Evolutionary conservation across 2,113 vertebrate genomes (phyloP), one percentile per base, ranked within the genome.

Genomic region (Dipodomys merriami): DNA sequence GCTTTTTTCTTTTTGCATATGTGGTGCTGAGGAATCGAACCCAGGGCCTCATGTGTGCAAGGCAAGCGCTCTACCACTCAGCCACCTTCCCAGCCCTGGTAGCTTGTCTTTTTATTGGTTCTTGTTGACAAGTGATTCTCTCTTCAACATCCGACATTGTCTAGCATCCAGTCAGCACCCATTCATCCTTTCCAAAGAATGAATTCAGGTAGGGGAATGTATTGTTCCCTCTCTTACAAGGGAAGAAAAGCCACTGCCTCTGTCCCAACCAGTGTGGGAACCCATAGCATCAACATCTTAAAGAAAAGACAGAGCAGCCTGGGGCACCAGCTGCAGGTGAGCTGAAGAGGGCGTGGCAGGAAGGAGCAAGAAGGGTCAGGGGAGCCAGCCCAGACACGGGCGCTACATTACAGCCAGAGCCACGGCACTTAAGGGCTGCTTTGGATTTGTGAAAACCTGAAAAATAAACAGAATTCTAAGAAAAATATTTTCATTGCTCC

Each of bases 381-480:
- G n/a, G 1, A 19, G 25, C 57, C 39, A 35, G 67, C 44, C 74
- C 7, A 9, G 39, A 4, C 74, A 62, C 19, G 1, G 1, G 74
- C 0, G 64, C 44, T 35, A 12, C 20, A 71, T 62, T 64, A 46
- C 88, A 93, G 30, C 78, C 65, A 83, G 84, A 88, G 80, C 27
- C 91, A 33, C 0, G 2, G 64, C 57, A 30, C 65, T 29, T 49
- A 35, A 20, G 67, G 73, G 57, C 79, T 69, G 62, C 76, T 29
- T 39, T 3, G n/a, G 23, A n/a, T 78, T 84, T 91, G 81, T 33
- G 78, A 30, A 86, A 20, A 64, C 64, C 39, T 86, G 77, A 29
- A 92, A 86, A 90, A 92, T n/a, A 74, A 94, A 86, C 69, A 68
- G 81, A 74, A 77, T 91, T 53, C 93, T 90, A 95, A 90, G 93